These are phyloP conservation scores for Myotis findleyi DNA, from an alignment of 2,797 vertebrate genomes.

Conservation along the genomic window DNA sequence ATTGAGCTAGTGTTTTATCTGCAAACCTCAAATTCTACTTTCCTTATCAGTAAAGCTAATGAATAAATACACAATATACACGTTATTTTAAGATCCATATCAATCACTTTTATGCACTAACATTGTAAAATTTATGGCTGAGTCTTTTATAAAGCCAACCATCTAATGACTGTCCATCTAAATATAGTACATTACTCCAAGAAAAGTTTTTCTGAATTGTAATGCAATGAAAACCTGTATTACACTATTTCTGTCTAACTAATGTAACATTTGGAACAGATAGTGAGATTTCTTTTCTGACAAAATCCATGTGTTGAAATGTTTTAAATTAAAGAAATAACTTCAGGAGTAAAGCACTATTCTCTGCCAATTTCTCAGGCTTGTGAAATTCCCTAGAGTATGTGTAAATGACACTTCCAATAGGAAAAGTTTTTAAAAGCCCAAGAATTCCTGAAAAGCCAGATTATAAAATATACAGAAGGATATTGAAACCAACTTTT, in stretches of 20 bases:
- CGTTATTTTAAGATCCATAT: not conserved
- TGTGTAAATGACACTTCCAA: conserved; percentile 11
- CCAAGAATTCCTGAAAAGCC: conserved; percentile 69
- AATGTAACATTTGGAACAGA: conserved; percentile 41
- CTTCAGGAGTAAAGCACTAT: not conserved
- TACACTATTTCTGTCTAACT: not conserved
- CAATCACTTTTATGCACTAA: not conserved
- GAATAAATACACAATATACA: not conserved
- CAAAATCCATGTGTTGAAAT: conserved; percentile 63
- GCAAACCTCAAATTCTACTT: not conserved
- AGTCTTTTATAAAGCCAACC: not conserved
- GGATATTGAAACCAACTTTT: conserved; percentile 78
- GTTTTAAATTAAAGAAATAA: conserved; percentile 75
- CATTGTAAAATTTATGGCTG: not conserved
- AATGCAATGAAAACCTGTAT: not conserved
- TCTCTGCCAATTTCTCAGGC: conserved; percentile 43
- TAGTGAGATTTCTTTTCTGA: conserved; percentile 28
- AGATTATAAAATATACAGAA: conserved; percentile 79
- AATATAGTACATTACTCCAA: not conserved
- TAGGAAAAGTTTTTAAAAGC: conserved; percentile 76
- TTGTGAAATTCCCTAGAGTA: conserved; percentile 60
- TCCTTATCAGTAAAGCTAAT: not conserved
- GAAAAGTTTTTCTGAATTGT: conserved; percentile 26
- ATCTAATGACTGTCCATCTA: not conserved
- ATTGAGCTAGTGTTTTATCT: not conserved